These are phyloP conservation scores for Platycheirus albimanus DNA, from an alignment of 2,888 invertebrate genomes.

Conservation along the genomic window DNA sequence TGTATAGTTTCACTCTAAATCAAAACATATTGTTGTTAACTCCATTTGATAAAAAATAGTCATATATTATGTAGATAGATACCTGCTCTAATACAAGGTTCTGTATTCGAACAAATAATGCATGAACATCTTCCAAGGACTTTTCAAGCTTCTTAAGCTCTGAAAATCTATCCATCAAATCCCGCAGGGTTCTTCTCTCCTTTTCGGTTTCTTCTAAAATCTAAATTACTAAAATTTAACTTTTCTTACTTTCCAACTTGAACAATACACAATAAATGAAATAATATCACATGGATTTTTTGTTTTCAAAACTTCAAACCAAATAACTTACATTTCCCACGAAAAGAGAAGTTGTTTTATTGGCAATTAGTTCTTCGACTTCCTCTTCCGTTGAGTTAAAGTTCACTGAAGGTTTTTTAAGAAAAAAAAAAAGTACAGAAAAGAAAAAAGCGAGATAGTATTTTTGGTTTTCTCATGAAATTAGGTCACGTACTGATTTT, in stretches of 20 bases:
- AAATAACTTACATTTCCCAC: slow-evolving; percentile 81
- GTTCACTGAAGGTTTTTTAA: slow-evolving; percentile 77
- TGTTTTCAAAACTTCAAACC: no score
- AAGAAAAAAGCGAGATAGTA: no score
- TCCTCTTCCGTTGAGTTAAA: slow-evolving; percentile 82
- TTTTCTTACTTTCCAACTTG: slow-evolving; percentile 43
- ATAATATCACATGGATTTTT: not conserved
- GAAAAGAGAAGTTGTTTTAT: slow-evolving; percentile 82
- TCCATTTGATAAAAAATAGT: not conserved
- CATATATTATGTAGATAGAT: not conserved
- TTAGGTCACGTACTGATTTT: slow-evolving; percentile 80
- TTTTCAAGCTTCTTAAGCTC: slow-evolving; percentile 82
- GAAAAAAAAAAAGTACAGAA: slow-evolving; percentile 19
- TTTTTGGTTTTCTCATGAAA: slow-evolving; percentile 14
- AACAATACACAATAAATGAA: slow-evolving; percentile 19
- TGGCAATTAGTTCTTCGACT: slow-evolving; percentile 81
- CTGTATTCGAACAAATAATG: slow-evolving; percentile 82
- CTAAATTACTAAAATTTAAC: slow-evolving; percentile 76
- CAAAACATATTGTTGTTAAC: no score
- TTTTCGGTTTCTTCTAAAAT: slow-evolving; percentile 82
- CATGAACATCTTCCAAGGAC: slow-evolving; percentile 82
- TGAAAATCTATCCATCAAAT: slow-evolving; percentile 81
- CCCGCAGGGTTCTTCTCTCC: slow-evolving; percentile 80
- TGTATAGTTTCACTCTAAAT: slow-evolving; percentile 81
- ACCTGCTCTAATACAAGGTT: slow-evolving; percentile 82